phyloP scores from a whole-genome alignment of 2,113 vertebrate species.

The Carollia perspicillata region DNA sequence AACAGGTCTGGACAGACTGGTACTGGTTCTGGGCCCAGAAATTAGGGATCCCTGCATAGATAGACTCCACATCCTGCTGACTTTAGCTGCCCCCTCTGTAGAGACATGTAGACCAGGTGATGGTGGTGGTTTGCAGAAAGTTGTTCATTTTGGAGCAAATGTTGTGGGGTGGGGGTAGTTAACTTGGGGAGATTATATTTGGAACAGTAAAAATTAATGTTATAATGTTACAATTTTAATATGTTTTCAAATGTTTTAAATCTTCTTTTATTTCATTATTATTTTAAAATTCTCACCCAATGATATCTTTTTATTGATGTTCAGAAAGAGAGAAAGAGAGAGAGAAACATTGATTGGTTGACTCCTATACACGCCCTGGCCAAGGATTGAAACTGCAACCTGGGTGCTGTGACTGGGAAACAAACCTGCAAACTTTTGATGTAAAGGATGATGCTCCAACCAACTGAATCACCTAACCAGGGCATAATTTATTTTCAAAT shows the following conservation, averaged over 20 bases:
- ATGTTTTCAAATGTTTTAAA: background rate
- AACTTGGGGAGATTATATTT: constrained; percentile 74
- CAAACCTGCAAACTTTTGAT: too few species aligned
- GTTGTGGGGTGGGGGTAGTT: constrained; percentile 49
- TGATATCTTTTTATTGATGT: too few species aligned
- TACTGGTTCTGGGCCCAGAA: too few species aligned
- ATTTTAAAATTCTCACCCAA: too few species aligned
- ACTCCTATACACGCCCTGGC: too few species aligned
- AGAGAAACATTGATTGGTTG: too few species aligned
- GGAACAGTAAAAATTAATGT: constrained; percentile 79
- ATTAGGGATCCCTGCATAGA: background rate
- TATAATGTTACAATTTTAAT: background rate
- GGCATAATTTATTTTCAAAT: constrained; percentile 51
- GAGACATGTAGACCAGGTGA: constrained; percentile 64
- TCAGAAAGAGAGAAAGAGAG: too few species aligned
- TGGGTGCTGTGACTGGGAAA: too few species aligned
- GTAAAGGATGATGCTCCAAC: too few species aligned
- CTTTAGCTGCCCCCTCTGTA: constrained; percentile 73
- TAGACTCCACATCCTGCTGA: constrained; percentile 64
- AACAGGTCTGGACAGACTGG: too few species aligned
- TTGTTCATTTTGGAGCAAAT: background rate
- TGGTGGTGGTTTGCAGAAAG: constrained; percentile 37
- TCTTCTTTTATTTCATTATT: background rate
- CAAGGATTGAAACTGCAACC: too few species aligned
- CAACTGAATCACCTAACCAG: too few species aligned